Conservation (phyloP, 1,140 invertebrate species). For the Meloidogyne floridensis region DNA sequence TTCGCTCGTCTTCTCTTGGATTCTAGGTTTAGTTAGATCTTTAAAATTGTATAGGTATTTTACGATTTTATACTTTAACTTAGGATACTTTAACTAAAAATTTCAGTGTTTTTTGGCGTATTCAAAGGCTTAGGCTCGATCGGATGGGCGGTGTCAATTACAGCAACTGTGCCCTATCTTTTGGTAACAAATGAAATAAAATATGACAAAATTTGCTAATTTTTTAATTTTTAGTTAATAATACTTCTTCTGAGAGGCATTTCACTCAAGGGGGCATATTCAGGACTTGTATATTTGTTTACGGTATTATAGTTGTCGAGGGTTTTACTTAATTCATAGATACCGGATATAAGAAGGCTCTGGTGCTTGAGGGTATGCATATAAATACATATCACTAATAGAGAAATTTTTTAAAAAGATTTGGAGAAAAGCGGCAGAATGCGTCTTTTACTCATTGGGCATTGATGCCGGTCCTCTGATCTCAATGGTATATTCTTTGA, state of each 20-base stretch:
- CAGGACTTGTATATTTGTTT: constrained; percentile 46
- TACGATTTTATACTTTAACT: too few species aligned
- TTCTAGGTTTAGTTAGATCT: constrained; percentile 24
- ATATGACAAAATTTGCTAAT: neutral
- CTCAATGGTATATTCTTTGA: constrained; percentile 44
- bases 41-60: too few species aligned
- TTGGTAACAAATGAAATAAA: constrained; percentile 7
- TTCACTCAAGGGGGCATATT: constrained; percentile 51
- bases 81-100: neutral
- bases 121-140: constrained; percentile 64
- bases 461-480: constrained; percentile 63
- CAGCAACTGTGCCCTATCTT: constrained; percentile 38
- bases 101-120: constrained; percentile 61
- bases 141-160: constrained; percentile 62
- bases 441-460: constrained; percentile 61
- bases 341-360: constrained; percentile 49
- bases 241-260: constrained; percentile 59
- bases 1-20: constrained; percentile 57
- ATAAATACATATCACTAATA: constrained; percentile 14
- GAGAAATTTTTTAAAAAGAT: constrained; percentile 36
- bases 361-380: constrained; percentile 48
- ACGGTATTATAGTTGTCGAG: neutral
- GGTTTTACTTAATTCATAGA: constrained; percentile 23
- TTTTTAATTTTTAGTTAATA: constrained; percentile 48
- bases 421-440: constrained; percentile 63